phyloP scores from a whole-genome alignment of 92 coral and sea anemone species.

The Parazoanthus swiftii region DNA sequence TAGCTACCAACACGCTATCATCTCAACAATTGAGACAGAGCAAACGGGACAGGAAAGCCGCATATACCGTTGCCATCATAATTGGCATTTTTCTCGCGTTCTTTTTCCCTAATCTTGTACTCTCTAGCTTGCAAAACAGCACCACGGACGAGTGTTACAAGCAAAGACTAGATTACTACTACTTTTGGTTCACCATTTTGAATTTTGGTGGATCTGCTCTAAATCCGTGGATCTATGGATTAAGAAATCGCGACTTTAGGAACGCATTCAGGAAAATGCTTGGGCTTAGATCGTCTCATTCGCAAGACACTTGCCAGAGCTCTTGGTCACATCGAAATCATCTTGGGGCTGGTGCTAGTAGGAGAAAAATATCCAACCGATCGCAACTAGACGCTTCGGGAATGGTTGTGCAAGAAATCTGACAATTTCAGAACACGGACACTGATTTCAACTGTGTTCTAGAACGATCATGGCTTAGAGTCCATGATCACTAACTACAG shows the following conservation, averaged over 20 bases:
- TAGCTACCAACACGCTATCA: slow-evolving; percentile 36
- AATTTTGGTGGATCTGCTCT: slow-evolving; percentile 38
- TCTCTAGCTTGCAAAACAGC: slow-evolving; percentile 38
- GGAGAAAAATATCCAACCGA: slow-evolving; percentile 17
- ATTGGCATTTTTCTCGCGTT: slow-evolving; percentile 37
- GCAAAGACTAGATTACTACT: slow-evolving; percentile 29
- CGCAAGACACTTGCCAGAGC: not conserved
- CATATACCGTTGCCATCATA: slow-evolving; percentile 31
- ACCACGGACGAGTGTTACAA: slow-evolving; percentile 8
- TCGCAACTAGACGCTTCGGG: not conserved
- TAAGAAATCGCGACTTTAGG: slow-evolving; percentile 30
- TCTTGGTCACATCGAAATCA: slow-evolving; percentile 18
- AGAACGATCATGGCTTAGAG: not conserved
- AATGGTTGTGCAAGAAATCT: slow-evolving; percentile 33
- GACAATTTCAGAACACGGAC: not conserved
- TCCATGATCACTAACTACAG: not conserved
- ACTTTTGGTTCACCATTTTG: slow-evolving; percentile 25
- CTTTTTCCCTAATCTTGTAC: slow-evolving; percentile 35
- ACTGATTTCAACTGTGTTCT: not conserved
- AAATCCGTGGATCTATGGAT: slow-evolving; percentile 38
- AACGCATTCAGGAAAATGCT: slow-evolving; percentile 38
- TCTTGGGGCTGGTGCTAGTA: not conserved
- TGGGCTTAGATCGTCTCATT: not conserved
- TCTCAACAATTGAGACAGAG: slow-evolving; percentile 8
- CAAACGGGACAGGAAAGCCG: slow-evolving; percentile 32